Base-by-base conservation (phyloP, 2,113 vertebrate genomes). In the Rutilus rutilus region DNA sequence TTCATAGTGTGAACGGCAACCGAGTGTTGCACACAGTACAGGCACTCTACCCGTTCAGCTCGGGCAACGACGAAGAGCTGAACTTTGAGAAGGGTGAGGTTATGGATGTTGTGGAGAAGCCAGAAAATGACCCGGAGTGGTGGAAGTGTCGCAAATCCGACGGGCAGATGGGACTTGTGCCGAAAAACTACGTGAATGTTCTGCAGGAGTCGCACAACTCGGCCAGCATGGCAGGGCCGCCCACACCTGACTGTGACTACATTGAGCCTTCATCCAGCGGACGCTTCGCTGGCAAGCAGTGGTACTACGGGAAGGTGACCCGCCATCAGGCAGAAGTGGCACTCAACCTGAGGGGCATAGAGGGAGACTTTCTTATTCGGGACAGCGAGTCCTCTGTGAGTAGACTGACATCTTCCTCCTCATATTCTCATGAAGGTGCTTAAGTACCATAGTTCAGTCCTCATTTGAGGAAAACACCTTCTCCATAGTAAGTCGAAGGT, bases 381-480 rank as follows among this genome's bases (percentile, higher is more conserved):
- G 96, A 97, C 91, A 97, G 96, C 92, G 97, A 97, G 90, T 97
- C 97, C 90, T 97, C 97, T 88, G 97, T 97, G 92, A 96, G 97
- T 95, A n/a, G 6, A 67, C 19, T 3, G 1, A 54, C 27, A 30
- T 50, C 0, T 33, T 77, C 36, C 2, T 77, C 2, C 8, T 21
- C 30, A 1, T 30, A 52, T 76, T 76, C 17, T 54, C 3, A 57
- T 57, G 54, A 57, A 57, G 21, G 6, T 57, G 54, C 54, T 57
- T 21, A 57, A 57, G 6, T 57, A 57, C 19, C 54, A 57, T 23
- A 57, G 6, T 23, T 21, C 54, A 8, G 6, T 57, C 54, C 54
- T 21, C 19, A 21, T 57, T 57, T 57, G 7, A 57, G 54, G 19
- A 9, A 57, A 57, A 57, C 19, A 23, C 54, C 54, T 21, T 57